Evolutionary conservation across 2,888 invertebrate species (phyloP).

Genomic region (Troglohyphantes excavatus): DNA sequence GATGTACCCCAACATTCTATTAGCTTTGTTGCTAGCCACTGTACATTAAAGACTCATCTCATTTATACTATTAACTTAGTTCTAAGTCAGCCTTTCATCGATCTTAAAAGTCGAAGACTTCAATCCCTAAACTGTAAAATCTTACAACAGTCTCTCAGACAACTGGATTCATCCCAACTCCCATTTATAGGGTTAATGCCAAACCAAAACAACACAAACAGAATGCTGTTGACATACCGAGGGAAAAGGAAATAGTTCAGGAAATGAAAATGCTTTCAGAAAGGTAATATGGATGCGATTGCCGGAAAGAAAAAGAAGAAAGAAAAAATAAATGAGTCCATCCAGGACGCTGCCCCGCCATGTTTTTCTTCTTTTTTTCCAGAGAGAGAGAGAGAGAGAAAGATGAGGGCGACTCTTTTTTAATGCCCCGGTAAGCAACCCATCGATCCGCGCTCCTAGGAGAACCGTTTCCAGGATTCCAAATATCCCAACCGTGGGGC

Average conservation of each 20-base stretch:
- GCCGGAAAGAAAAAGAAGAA: not conserved
- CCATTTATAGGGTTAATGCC: not conserved
- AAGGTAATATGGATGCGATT: conserved; percentile 5
- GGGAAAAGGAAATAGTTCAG: not conserved
- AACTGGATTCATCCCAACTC: not conserved
- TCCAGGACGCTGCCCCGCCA: conserved; percentile 15
- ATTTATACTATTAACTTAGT: too few relatives aligned
- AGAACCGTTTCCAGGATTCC: conserved; percentile 28
- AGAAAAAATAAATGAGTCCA: not conserved
- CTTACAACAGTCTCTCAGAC: not conserved
- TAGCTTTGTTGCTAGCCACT: too few relatives aligned
- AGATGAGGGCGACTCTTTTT: conserved; percentile 18
- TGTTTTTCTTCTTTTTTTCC: conserved; percentile 37
- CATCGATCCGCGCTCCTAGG: conserved; percentile 52
- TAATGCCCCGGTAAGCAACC: conserved; percentile 59
- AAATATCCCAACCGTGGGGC: conserved; percentile 12
- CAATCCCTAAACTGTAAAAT: too few relatives aligned
- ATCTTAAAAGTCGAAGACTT: too few relatives aligned
- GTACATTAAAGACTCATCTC: too few relatives aligned
- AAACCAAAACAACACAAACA: not conserved
- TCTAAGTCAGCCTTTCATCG: too few relatives aligned
- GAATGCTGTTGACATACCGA: conserved; percentile 1
- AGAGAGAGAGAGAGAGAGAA: not conserved
- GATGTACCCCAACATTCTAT: too few relatives aligned
- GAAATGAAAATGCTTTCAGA: conserved; percentile 3